Evolutionary conservation across 1,140 invertebrate genomes (phyloP).

Genomic region (Periplaneta americana): DNA sequence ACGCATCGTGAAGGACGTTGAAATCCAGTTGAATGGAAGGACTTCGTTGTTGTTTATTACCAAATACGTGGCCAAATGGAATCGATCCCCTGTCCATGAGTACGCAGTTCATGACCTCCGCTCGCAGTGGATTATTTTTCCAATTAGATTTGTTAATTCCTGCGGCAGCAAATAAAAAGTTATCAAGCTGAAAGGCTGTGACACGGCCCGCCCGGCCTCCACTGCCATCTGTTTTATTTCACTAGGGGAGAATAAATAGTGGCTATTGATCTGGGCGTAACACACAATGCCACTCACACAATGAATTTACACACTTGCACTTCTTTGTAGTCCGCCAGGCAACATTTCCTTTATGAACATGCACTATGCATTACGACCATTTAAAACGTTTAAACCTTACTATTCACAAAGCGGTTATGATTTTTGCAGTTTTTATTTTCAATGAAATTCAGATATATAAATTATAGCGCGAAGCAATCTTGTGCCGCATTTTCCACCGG

Average conservation of each 20-base stretch:
- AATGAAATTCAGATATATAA: no score
- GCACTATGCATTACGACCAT: background rate
- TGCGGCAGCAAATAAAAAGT: no score
- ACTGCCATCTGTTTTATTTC: background rate
- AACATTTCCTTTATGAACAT: background rate
- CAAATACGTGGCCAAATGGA: no score
- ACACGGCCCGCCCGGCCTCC: background rate
- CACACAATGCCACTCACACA: background rate
- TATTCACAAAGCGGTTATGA: no score
- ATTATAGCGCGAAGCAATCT: no score
- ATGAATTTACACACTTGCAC: background rate
- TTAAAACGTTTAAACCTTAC: no score
- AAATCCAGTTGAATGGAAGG: no score
- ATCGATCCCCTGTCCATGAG: no score
- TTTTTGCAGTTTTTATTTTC: no score
- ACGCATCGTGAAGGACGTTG: no score
- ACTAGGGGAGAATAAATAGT: background rate
- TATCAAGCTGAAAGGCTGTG: background rate
- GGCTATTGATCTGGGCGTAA: background rate
- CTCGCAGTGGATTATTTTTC: background rate
- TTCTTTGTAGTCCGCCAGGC: background rate
- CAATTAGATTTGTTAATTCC: background rate
- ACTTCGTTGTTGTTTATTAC: no score
- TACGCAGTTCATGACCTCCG: background rate
- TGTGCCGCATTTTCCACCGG: no score